Evolutionary conservation across 2,888 invertebrate genomes (phyloP).

Genomic region (Hoplodrina ambigua): DNA sequence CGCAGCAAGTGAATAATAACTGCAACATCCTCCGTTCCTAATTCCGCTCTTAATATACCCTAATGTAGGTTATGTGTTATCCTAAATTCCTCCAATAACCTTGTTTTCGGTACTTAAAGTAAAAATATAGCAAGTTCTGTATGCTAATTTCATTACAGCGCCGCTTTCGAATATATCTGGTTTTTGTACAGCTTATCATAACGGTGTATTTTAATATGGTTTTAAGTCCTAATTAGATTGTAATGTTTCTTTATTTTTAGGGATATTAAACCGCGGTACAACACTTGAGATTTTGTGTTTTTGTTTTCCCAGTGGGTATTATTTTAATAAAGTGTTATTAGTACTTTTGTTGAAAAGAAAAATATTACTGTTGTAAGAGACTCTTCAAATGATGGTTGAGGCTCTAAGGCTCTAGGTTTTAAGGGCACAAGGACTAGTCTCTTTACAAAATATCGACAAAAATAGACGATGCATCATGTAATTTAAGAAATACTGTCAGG

Average conservation of each 20-base stretch:
- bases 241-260: conserved; percentile 5
- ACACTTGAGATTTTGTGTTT: not conserved
- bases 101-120: conserved; percentile 21
- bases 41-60: conserved; percentile 4
- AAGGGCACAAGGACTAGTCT: not conserved
- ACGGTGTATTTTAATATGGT: conserved; percentile 25
- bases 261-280: not conserved
- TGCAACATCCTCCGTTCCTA: not conserved
- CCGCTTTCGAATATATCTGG: conserved; percentile 41
- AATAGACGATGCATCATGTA: no score
- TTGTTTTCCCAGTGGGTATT: not conserved
- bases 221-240: conserved; percentile 16
- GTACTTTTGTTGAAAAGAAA: not conserved
- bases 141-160: conserved; percentile 40
- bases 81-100: conserved; percentile 24
- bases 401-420: no score
- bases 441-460: no score
- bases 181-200: conserved; percentile 33
- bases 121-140: conserved; percentile 40
- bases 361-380: not conserved
- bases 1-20: no score
- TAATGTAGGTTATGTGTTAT: conserved; percentile 21
- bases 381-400: not conserved
- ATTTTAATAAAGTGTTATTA: no score
- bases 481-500: not conserved